Conservation (phyloP, 2,888 invertebrate genomes). For the Drosophila ezoana region DNA sequence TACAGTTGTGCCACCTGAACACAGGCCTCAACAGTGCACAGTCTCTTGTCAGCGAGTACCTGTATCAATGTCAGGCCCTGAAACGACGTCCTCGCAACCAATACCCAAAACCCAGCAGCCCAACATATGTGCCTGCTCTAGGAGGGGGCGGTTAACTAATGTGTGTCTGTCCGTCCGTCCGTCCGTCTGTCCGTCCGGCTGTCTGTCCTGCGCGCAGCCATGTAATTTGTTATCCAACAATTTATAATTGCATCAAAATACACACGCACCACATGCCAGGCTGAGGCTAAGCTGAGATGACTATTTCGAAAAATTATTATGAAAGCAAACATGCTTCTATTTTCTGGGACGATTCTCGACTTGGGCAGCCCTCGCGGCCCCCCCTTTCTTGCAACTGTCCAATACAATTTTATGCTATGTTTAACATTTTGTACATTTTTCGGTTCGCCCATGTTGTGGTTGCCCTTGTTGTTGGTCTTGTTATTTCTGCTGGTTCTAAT, state of each 20-base stretch:
- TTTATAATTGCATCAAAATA: constrained; percentile 79
- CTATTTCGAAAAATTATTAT: constrained; percentile 52
- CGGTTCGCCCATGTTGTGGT: constrained; percentile 43
- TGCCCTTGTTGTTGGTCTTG: constrained; percentile 41
- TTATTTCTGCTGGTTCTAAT: constrained; percentile 59
- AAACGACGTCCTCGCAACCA: constrained; percentile 11
- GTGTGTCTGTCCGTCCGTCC: constrained; percentile 26
- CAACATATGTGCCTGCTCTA: constrained; percentile 63
- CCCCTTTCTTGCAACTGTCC: constrained; percentile 58
- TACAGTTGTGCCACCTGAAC: constrained; percentile 65
- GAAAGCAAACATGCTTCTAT: constrained; percentile 64
- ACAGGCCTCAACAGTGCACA: constrained; percentile 35
- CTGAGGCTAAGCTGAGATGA: constrained; percentile 20
- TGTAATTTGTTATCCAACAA: constrained; percentile 80
- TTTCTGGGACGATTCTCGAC: constrained; percentile 37
- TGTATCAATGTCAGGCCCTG: constrained; percentile 69
- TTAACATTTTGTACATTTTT: constrained; percentile 75
- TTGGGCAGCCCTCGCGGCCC: constrained; percentile 6
- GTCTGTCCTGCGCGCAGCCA: constrained; percentile 50
- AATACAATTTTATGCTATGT: constrained; percentile 77
- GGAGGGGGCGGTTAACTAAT: constrained; percentile 23
- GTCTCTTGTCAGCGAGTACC: constrained; percentile 63
- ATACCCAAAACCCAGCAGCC: constrained; percentile 37
- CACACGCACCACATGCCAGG: constrained; percentile 64
- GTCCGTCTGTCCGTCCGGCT: constrained; percentile 17